Base-by-base conservation (phyloP, 2,113 vertebrate species). In the Neotoma lepida region DNA sequence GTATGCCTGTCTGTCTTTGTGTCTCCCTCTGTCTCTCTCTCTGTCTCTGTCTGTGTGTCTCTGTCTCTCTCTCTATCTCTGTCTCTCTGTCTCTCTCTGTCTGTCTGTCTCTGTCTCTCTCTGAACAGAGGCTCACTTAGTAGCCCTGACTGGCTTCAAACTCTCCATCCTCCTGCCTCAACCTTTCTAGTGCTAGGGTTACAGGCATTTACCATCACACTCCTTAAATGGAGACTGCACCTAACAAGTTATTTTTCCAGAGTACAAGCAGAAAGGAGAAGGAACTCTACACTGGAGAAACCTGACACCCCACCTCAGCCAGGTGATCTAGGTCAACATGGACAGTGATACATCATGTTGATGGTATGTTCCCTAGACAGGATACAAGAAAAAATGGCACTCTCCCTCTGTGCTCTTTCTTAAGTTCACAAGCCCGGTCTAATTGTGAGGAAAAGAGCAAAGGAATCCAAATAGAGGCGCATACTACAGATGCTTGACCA, bases 221-320 rank as follows among this genome's bases (percentile, higher is more conserved):
- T 88, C 64, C 49, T 81, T 80, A 81, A 56, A 81, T 44, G 18
- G 44, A 66, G 17, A 30, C 49, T 56, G 22, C n/a, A 81, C 12
- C 30, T 46, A 92, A 73, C 86, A 64, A 74, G 35, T 89, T 90
- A 70, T 61, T 89, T 77, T 89, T 80, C 84, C 84, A 89, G 39
- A 86, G 49, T 61, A 78, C n/a, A 56, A 22, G 44, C 9, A 28
- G 24, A 41, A 93, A 84, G 41, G 41, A 44, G 82, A 44, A 9
- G 49, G 61, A 90, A n/a, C 41, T 54, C 33, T 56, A 70, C 12
- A 70, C 39, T 70, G 66, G 73, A 87, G 39, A 92, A 77, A 90
- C 68, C 28, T 54, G 74, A 90, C 61, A 56, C 9, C 30, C 51
- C 51, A 33, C 82, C 41, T 84, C 18, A 84, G 51, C 61, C 87